Evolutionary conservation across 2,113 vertebrate genomes (phyloP), one percentile per base, ranked within the genome.

Genomic region (Centropus bengalensis): DNA sequence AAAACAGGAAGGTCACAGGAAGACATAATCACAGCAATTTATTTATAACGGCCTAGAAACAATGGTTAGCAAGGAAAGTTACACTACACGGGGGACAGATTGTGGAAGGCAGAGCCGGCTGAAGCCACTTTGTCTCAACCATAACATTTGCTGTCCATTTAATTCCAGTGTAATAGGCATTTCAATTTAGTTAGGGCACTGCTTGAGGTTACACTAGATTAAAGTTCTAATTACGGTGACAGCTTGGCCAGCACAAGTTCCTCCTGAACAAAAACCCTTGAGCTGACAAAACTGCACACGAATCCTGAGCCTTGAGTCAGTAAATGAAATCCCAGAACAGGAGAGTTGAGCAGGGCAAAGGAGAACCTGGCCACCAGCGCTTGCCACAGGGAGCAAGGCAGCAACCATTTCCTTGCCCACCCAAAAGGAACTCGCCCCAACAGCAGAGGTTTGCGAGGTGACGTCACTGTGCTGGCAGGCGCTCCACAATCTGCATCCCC

Each of bases 1-100:
- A 79, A 86, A 94, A 45, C 89, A 95, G 93, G 94, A 97, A 90
- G 68, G 82, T 55, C 76, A 90, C 88, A 86, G 90, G 91, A 93
- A 94, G 84, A 36, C 64, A 78, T 45, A 64, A 89, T 81, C 63
- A 55, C 59, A 95, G 82, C 33, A 55, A 83, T 75, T 91, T 86
- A 91, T 96, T 96, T 95, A 80, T 96, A 96, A 82, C 89, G 86
- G 54, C 11, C 76, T 49, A 77, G 63, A 87, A 94, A 94, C 95
- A 96, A 97, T 96, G 73, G 89, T 40, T 40, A 90, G 91, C 71
- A 87, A 88, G 47, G 68, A 75, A 88, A 88, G 79, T 93, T 81
- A 40, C 47, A 73, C 18, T 36, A 36, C 3, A 24, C 11, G 30
- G 86, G 91, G 91, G 71, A 55, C 52, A 81, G 88, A 70, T 30